Evolutionary conservation across 2,113 vertebrate species (phyloP).

Genomic region (Hemibagrus wyckioides): DNA sequence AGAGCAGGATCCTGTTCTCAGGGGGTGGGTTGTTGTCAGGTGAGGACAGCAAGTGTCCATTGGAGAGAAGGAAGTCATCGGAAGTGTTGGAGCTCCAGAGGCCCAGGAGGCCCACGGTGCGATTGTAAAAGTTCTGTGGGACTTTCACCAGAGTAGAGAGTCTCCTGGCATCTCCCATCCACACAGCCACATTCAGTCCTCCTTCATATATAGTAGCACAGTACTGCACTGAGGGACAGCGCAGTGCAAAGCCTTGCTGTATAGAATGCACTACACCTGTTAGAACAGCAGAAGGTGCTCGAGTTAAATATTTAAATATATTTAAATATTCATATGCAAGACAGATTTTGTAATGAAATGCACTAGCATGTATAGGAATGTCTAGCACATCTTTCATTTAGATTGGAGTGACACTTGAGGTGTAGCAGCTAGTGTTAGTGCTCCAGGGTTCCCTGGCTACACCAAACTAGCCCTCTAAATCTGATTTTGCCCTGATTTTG

Average conservation of each 20-base stretch:
- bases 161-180: constrained; percentile 59
- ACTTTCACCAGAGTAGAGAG: constrained; percentile 69
- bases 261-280: constrained; percentile 65
- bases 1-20: constrained; percentile 68
- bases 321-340: neutral
- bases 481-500: too few relatives aligned
- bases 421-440: neutral
- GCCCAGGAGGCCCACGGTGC: constrained; percentile 78
- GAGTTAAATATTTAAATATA: constrained; percentile 15
- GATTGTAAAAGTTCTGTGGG: constrained; percentile 75
- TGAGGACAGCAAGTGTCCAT: constrained; percentile 62
- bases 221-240: constrained; percentile 63
- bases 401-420: neutral
- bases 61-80: constrained; percentile 77
- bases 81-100: constrained; percentile 72
- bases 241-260: constrained; percentile 68
- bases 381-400: neutral
- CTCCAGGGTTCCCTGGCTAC: neutral
- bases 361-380: neutral
- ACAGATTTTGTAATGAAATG: neutral
- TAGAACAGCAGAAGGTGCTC: constrained; percentile 38
- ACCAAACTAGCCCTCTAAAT: neutral
- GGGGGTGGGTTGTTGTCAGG: constrained; percentile 57
- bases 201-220: constrained; percentile 70
- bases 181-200: constrained; percentile 72